phyloP scores from a whole-genome alignment of 2,888 invertebrate genomes.

The Ichneumon xanthorius region DNA sequence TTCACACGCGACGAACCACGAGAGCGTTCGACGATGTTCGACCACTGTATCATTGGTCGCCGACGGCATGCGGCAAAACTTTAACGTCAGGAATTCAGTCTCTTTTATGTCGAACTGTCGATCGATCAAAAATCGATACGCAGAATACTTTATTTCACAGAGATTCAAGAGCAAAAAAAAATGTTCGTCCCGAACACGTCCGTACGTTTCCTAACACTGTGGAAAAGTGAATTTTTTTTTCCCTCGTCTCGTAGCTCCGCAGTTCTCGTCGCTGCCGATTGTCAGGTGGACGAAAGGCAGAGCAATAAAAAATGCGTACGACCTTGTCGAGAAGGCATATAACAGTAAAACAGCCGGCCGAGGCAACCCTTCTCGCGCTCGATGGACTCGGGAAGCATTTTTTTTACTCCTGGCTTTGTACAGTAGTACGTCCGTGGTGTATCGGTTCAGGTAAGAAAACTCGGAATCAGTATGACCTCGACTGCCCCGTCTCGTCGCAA shows the following conservation, averaged over 20 bases:
- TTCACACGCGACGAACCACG: slow-evolving; percentile 62
- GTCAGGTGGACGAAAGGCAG: slow-evolving; percentile 58
- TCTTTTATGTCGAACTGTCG: neutral
- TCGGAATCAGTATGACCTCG: slow-evolving; percentile 63
- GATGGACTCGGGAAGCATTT: slow-evolving; percentile 31
- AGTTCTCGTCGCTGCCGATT: slow-evolving; percentile 7
- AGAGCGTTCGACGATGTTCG: slow-evolving; percentile 12
- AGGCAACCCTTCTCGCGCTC: slow-evolving; percentile 59
- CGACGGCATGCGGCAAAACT: neutral
- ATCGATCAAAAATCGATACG: neutral
- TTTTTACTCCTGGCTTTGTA: slow-evolving; percentile 50
- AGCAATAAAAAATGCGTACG: slow-evolving; percentile 53
- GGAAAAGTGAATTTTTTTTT: slow-evolving; percentile 51
- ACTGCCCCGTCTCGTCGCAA: slow-evolving; percentile 57
- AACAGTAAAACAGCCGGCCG: slow-evolving; percentile 60
- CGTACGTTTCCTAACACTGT: slow-evolving; percentile 45
- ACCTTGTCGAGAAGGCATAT: slow-evolving; percentile 57
- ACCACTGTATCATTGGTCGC: neutral
- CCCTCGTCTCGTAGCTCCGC: neutral
- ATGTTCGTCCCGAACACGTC: slow-evolving; percentile 31
- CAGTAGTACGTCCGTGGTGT: slow-evolving; percentile 35
- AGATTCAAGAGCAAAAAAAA: neutral
- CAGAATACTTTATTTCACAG: neutral
- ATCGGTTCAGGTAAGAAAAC: slow-evolving; percentile 63
- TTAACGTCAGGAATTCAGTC: neutral